Evolutionary conservation across 2,888 invertebrate genomes (phyloP).

Genomic region (Ellobium chinense): DNA sequence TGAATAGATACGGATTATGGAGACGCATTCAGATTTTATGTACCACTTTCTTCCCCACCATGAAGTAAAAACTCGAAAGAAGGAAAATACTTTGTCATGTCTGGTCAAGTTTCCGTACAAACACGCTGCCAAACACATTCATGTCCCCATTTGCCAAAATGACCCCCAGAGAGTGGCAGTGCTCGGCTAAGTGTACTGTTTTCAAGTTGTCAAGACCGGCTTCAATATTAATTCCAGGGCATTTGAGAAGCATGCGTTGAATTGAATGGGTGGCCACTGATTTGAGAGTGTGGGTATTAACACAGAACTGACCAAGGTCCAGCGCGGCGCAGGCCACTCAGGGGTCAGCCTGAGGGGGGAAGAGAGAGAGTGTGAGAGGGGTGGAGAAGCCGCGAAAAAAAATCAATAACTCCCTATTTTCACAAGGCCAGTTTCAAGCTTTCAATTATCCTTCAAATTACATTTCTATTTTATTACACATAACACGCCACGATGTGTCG

Average conservation of each 20-base stretch:
- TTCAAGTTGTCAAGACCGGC: too few relatives aligned
- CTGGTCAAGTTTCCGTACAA: too few relatives aligned
- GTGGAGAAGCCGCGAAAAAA: background rate
- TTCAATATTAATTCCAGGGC: background rate
- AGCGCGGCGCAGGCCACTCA: background rate
- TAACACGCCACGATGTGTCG: conserved; percentile 56
- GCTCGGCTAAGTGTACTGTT: too few relatives aligned
- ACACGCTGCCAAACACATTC: too few relatives aligned
- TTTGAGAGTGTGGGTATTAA: background rate
- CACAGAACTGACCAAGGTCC: conserved; percentile 2
- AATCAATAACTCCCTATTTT: conserved; percentile 50
- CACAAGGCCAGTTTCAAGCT: conserved; percentile 53
- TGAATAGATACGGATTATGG: too few relatives aligned
- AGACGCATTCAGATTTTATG: too few relatives aligned
- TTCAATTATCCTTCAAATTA: conserved; percentile 55
- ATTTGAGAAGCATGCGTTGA: conserved; percentile 13
- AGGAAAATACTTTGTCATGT: too few relatives aligned
- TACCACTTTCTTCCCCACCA: too few relatives aligned
- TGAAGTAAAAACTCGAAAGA: too few relatives aligned
- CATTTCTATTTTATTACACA: conserved; percentile 57
- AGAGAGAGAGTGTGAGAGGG: background rate
- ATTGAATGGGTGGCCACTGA: conserved; percentile 9
- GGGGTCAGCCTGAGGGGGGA: background rate
- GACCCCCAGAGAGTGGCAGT: too few relatives aligned
- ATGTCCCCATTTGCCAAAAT: too few relatives aligned